Conservation (phyloP, 2,797 vertebrate species). For the Chaenodraco wilsoni region DNA sequence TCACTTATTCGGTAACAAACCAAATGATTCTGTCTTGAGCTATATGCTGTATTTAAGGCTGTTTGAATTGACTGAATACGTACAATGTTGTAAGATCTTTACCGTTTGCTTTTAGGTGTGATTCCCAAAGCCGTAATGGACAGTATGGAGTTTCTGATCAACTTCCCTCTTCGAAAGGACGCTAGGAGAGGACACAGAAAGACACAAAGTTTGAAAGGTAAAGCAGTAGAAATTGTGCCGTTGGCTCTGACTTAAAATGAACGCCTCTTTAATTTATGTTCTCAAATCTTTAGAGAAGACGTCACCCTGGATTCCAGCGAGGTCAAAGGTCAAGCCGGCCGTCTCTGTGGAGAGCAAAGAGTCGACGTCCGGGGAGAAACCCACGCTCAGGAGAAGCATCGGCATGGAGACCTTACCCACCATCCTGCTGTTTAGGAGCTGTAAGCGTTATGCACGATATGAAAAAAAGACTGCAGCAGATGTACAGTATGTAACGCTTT, state of each 20-base stretch:
- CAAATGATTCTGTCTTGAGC: neutral
- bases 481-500: neutral
- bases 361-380: slow-evolving; percentile 12
- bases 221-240: neutral
- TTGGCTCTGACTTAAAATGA: neutral
- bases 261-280: neutral
- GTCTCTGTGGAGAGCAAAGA: slow-evolving; percentile 8
- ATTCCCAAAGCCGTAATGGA: slow-evolving; percentile 72
- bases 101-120: slow-evolving; percentile 54
- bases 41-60: fast-evolving
- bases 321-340: slow-evolving; percentile 30
- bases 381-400: slow-evolving; percentile 62
- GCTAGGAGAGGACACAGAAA: slow-evolving; percentile 49
- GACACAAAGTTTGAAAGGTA: slow-evolving; percentile 66
- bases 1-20: slow-evolving; percentile 83
- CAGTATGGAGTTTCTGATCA: slow-evolving; percentile 59
- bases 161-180: slow-evolving; percentile 35
- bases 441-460: slow-evolving; percentile 20
- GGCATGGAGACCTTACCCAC: slow-evolving; percentile 69
- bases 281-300: slow-evolving; percentile 20
- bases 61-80: neutral
- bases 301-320: slow-evolving; percentile 30
- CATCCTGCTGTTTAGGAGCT: slow-evolving; percentile 62
- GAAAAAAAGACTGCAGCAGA: fast-evolving
- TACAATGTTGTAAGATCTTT: neutral